A percentile compares a stretch with the other conserved stretches of the same genome.
phyloP scores from a whole-genome alignment of 2,888 invertebrate species.

The Amphipoea oculea region DNA sequence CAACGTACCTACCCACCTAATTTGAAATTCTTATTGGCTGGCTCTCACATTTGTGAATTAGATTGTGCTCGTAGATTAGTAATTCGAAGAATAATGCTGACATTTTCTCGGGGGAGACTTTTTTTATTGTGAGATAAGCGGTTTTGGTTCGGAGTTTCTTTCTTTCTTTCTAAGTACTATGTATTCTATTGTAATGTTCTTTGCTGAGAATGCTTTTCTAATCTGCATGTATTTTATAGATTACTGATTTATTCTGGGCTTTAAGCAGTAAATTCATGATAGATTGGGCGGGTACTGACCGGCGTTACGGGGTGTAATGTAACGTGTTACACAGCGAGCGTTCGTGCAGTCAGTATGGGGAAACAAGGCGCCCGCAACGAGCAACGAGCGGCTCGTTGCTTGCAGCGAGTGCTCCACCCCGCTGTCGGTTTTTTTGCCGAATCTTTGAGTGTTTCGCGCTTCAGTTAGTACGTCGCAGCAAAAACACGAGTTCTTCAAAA shows the following conservation, averaged over 20 bases:
- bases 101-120: conserved; percentile 40
- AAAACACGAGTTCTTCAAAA: too few species aligned
- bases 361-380: too few species aligned
- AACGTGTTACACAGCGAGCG: too few species aligned
- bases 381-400: too few species aligned
- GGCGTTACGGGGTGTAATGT: too few species aligned
- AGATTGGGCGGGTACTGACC: too few species aligned
- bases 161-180: conserved; percentile 6
- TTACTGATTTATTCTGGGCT: conserved; percentile 27
- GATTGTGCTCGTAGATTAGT: conserved; percentile 69
- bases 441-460: too few species aligned
- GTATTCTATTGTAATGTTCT: conserved; percentile 48
- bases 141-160: conserved; percentile 32
- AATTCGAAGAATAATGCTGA: conserved; percentile 68
- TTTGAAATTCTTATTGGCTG: conserved; percentile 78
- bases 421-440: too few species aligned
- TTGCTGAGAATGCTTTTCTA: conserved; percentile 31
- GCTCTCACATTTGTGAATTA: conserved; percentile 72
- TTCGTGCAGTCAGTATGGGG: too few species aligned
- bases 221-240: conserved; percentile 36
- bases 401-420: too few species aligned
- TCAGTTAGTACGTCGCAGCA: too few species aligned
- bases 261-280: not conserved
- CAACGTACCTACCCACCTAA: conserved; percentile 62
- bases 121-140: conserved; percentile 55